Conservation (phyloP, 2,888 invertebrate genomes). For the Ophioninae sp. region DNA sequence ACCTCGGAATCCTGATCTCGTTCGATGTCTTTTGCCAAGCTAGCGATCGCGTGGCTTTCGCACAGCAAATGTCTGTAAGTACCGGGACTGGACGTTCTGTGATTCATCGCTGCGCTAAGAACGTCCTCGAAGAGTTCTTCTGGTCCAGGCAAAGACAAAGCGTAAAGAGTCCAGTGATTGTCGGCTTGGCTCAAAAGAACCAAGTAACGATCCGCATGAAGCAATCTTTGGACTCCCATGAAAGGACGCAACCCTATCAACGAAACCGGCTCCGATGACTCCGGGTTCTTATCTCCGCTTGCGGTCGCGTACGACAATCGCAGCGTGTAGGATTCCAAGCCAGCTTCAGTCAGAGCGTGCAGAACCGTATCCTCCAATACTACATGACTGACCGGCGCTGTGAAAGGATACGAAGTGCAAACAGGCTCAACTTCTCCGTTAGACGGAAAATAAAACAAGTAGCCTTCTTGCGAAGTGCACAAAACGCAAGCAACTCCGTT, state of each 20-base stretch:
- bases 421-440: slow-evolving; percentile 68
- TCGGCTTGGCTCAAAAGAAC: slow-evolving; percentile 84
- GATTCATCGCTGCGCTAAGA: slow-evolving; percentile 85
- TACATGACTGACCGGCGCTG: slow-evolving; percentile 86
- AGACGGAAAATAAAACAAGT: slow-evolving; percentile 85
- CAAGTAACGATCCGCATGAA: slow-evolving; percentile 82
- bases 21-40: slow-evolving; percentile 80
- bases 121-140: slow-evolving; percentile 87
- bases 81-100: slow-evolving; percentile 85
- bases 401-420: slow-evolving; percentile 85
- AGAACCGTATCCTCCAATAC: slow-evolving; percentile 86
- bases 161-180: slow-evolving; percentile 88
- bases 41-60: slow-evolving; percentile 87
- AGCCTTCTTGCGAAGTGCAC: slow-evolving; percentile 87
- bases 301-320: slow-evolving; percentile 83
- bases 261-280: slow-evolving; percentile 85
- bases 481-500: slow-evolving; percentile 85
- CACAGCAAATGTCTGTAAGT: slow-evolving; percentile 88
- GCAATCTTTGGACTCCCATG: slow-evolving; percentile 84
- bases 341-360: slow-evolving; percentile 89
- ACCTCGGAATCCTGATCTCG: slow-evolving; percentile 68
- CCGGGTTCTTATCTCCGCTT: slow-evolving; percentile 79
- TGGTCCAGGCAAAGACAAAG: slow-evolving; percentile 85
- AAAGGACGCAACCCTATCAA: slow-evolving; percentile 87
- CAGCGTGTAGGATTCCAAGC: slow-evolving; percentile 88